These are phyloP conservation scores for Drosophila burlai DNA, from an alignment of 1,140 invertebrate genomes.

Conservation along the genomic window DNA sequence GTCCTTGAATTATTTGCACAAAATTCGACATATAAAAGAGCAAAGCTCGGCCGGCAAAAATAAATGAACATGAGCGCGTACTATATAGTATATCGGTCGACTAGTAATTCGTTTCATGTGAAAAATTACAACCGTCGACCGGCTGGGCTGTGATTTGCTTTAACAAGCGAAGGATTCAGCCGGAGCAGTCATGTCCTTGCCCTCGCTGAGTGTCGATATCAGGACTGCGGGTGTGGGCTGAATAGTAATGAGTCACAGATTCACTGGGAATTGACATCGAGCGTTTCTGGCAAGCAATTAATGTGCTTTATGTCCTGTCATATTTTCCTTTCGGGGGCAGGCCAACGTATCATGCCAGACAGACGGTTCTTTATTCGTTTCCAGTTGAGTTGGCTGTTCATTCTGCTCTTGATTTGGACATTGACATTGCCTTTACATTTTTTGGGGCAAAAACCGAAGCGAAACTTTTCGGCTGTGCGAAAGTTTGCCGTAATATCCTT, in stretches of 20 bases:
- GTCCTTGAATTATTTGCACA: conserved; percentile 62
- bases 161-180: conserved; percentile 42
- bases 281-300: conserved; percentile 63
- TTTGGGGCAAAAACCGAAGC: conserved; percentile 6
- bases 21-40: conserved; percentile 36
- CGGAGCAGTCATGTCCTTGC: conserved; percentile 17
- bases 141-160: conserved; percentile 69
- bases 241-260: conserved; percentile 74
- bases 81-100: conserved; percentile 11
- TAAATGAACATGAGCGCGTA: conserved; percentile 20
- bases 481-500: conserved; percentile 23
- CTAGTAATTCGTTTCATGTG: conserved; percentile 61
- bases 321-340: conserved; percentile 28
- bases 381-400: conserved; percentile 29
- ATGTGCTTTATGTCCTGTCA: conserved; percentile 75
- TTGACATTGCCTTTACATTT: conserved; percentile 52
- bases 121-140: conserved; percentile 72
- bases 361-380: conserved; percentile 36
- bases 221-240: conserved; percentile 56
- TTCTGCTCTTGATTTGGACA: conserved; percentile 26
- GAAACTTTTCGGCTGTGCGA: conserved; percentile 17
- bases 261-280: conserved; percentile 35
- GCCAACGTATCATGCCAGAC: conserved; percentile 17
- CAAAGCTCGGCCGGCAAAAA: conserved; percentile 21
- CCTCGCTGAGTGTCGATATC: conserved; percentile 23